phyloP scores from a whole-genome alignment of 1,140 invertebrate species.

The Aphidius gifuensis region DNA sequence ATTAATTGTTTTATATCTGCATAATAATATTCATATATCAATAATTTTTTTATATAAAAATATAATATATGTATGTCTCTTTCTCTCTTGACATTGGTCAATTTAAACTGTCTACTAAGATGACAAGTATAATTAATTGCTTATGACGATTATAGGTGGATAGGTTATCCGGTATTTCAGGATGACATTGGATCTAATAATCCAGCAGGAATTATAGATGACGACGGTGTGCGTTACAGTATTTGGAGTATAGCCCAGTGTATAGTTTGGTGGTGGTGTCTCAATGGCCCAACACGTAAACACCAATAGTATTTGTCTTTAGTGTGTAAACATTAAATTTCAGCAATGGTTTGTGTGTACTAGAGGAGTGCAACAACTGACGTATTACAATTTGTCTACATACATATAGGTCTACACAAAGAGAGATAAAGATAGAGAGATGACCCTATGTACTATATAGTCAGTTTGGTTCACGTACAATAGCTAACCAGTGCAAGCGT shows the following conservation, averaged over 20 bases:
- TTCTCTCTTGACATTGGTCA: neutral
- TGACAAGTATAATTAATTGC: conserved; percentile 9
- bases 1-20: no score
- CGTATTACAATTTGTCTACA: no score
- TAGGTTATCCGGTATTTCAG: conserved; percentile 32
- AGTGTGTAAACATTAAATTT: no score
- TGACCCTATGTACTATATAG: conserved; percentile 9
- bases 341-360: no score
- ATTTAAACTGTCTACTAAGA: conserved; percentile 5
- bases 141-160: neutral
- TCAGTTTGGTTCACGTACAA: conserved; percentile 45
- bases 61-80: neutral
- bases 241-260: no score
- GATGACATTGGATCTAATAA: conserved; percentile 39
- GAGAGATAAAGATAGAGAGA: no score
- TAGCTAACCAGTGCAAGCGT: conserved; percentile 43
- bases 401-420: no score
- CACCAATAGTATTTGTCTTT: no score
- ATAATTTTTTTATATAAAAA: neutral
- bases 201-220: conserved; percentile 43
- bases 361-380: no score
- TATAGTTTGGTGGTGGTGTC: no score
- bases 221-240: neutral
- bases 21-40: no score
- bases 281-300: no score